Conservation (phyloP, 2,797 vertebrate genomes). For the Ciconia nigra region DNA sequence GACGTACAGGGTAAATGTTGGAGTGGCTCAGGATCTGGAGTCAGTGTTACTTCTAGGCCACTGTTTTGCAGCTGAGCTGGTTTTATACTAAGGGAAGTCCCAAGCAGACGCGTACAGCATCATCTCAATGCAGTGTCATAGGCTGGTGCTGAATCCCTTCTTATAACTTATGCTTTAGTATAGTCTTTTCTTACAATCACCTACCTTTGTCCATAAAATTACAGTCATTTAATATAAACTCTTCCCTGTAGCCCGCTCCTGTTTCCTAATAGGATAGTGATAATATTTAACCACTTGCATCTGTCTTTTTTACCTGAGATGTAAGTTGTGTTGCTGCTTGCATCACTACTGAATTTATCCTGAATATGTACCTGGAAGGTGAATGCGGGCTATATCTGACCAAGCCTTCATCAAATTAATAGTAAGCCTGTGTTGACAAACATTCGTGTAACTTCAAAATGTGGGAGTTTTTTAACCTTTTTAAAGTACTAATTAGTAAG, state of each 20-base stretch:
- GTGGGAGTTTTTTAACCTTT: neutral
- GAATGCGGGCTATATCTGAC: neutral
- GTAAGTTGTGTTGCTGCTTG: neutral
- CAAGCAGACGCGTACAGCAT: neutral
- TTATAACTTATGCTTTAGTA: neutral
- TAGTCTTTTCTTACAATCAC: neutral
- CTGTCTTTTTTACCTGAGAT: neutral
- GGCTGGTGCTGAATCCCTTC: neutral
- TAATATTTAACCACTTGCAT: neutral
- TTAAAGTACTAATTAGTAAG: neutral
- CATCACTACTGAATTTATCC: neutral
- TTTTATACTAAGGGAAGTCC: neutral
- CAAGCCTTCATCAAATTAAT: neutral
- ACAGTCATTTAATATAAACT: neutral
- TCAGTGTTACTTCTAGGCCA: neutral
- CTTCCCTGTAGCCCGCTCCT: neutral
- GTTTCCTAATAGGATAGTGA: neutral
- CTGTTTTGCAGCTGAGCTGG: neutral
- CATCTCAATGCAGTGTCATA: rapidly evolving
- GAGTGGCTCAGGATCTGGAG: neutral
- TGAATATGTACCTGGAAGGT: neutral
- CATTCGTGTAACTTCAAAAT: neutral
- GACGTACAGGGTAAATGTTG: too few relatives aligned
- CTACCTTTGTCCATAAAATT: neutral
- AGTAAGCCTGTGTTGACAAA: neutral